Base-by-base conservation (phyloP, 2,888 invertebrate genomes). In the Ametastegia equiseti region DNA sequence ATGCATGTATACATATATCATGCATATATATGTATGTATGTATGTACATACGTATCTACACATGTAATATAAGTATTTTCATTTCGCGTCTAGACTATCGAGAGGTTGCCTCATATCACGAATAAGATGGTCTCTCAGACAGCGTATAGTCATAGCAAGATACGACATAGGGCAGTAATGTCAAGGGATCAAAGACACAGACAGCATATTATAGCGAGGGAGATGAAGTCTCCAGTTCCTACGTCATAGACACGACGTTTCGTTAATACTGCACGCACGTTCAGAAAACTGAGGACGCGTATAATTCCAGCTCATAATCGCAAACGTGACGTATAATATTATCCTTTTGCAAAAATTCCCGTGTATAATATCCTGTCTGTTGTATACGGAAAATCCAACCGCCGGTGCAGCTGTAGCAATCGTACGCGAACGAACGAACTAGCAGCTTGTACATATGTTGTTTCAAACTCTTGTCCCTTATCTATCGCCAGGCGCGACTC, bases 111-210 rank as follows among this genome's bases (percentile, higher is more conserved):
- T 75, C 50, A 30, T 50, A 54, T 50, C 19, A 75, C 75, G 36
- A n/a, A 75, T 33, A 54, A 36, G 45, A 71, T 15, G 13, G 71
- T 71, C 71, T n/a, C 13, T 33, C 73, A 50, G 15, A 50, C 33
- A 30, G n/a, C 15, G 42, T 47, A 71, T 47, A 33, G 54, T 54
- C 73, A 42, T 75, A 36, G 30, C 19, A 36, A 75, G 75, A 75
- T 75, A 75, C 36, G 75, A 30, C 75, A 36, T 75, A 75, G 75
- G 75, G 75, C 75, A 75, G 78, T 78, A 60, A 78, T 78, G 78
- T 78, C 78, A 78, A 78, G 63, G 78, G 78, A 78, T 78, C 78
- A 60, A 60, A 78, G 78, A 78, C 78, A 78, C 75, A 54, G 75
- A n/a, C 75, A 19, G 19, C 33, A 75, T 33, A 75, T 54, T 7